These are phyloP conservation scores for Sebastolobus alascanus DNA, from an alignment of 2,797 vertebrate species.

Conservation along the genomic window DNA sequence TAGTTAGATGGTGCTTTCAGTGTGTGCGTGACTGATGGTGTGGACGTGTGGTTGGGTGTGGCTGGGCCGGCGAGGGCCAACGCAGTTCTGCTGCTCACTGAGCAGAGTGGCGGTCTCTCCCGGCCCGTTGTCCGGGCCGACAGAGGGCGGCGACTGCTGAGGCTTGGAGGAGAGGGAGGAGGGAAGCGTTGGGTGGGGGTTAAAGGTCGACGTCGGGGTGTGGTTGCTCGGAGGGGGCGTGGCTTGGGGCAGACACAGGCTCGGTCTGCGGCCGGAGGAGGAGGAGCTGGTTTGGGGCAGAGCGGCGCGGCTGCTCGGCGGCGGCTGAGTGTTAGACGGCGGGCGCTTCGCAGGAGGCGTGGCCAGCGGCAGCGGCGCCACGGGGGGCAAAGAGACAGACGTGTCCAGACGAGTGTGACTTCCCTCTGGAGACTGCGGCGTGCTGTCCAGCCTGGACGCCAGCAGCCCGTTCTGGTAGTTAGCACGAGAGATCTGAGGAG, in stretches of 20 bases:
- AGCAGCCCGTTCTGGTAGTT: conserved; percentile 95
- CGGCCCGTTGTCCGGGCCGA: conserved; percentile 73
- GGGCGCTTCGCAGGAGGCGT: conserved; percentile 65
- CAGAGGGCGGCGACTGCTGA: conserved; percentile 57
- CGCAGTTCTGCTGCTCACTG: conserved; percentile 90
- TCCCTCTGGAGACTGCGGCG: conserved; percentile 90
- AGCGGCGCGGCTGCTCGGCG: conserved; percentile 14
- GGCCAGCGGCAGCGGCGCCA: conserved; percentile 67
- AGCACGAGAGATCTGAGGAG: conserved; percentile 89
- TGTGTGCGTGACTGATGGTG: conserved; percentile 80
- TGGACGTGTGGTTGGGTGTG: conserved; percentile 75
- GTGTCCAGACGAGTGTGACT: conserved; percentile 75
- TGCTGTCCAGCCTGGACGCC: conserved; percentile 92
- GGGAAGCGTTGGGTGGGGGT: conserved; percentile 29
- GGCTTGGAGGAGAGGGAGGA: conserved; percentile 49
- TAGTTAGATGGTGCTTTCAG: conserved; percentile 91
- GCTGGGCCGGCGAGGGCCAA: conserved; percentile 76
- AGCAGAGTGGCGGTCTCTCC: conserved; percentile 91
- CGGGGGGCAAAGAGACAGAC: conserved; percentile 53
- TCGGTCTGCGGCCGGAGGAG: conserved; percentile 55
- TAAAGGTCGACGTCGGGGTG: conserved; percentile 7
- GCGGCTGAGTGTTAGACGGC: conserved; percentile 43
- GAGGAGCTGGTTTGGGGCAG: conserved; percentile 34
- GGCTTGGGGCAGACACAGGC: conserved; percentile 61
- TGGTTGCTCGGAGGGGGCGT: conserved; percentile 55